phyloP scores from a whole-genome alignment of 1,140 invertebrate genomes.

The Macrosteles quadrilineatus region DNA sequence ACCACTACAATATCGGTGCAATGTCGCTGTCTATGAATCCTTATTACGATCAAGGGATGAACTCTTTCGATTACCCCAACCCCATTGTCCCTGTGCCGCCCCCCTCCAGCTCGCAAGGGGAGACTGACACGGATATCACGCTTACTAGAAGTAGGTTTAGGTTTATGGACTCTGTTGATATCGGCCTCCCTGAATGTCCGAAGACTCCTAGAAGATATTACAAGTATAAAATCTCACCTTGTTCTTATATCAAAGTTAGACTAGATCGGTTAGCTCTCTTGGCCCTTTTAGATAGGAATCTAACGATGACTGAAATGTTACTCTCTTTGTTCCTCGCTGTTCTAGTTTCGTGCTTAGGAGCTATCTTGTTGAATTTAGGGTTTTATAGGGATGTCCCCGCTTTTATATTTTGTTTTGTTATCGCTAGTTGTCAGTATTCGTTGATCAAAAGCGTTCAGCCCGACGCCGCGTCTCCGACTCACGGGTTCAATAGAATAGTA shows the following conservation, averaged over 20 bases:
- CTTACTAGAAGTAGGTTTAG: slow-evolving; percentile 41
- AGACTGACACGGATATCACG: slow-evolving; percentile 46
- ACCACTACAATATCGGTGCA: not conserved
- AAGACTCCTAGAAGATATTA: slow-evolving; percentile 42
- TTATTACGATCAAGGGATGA: slow-evolving; percentile 18
- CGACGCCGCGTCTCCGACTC: slow-evolving; percentile 96
- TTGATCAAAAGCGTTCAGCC: slow-evolving; percentile 98
- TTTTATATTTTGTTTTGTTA: slow-evolving; percentile 95
- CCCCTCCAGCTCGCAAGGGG: slow-evolving; percentile 43
- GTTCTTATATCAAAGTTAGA: slow-evolving; percentile 70
- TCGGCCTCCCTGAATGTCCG: slow-evolving; percentile 35
- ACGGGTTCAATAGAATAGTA: slow-evolving; percentile 96
- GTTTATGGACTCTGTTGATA: slow-evolving; percentile 43
- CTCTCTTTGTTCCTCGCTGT: slow-evolving; percentile 82
- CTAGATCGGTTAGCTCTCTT: slow-evolving; percentile 91
- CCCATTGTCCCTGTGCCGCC: slow-evolving; percentile 31
- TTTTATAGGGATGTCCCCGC: slow-evolving; percentile 92
- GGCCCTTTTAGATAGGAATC: slow-evolving; percentile 90
- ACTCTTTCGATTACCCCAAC: slow-evolving; percentile 21
- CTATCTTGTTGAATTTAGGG: slow-evolving; percentile 76
- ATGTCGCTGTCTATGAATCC: slow-evolving; percentile 12
- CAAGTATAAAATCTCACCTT: slow-evolving; percentile 56
- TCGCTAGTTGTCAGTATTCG: slow-evolving; percentile 97
- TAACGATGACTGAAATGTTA: slow-evolving; percentile 81
- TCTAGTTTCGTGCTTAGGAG: slow-evolving; percentile 82